Evolutionary conservation across 2,888 invertebrate genomes (phyloP).

Genomic region (Heliconius hortense): DNA sequence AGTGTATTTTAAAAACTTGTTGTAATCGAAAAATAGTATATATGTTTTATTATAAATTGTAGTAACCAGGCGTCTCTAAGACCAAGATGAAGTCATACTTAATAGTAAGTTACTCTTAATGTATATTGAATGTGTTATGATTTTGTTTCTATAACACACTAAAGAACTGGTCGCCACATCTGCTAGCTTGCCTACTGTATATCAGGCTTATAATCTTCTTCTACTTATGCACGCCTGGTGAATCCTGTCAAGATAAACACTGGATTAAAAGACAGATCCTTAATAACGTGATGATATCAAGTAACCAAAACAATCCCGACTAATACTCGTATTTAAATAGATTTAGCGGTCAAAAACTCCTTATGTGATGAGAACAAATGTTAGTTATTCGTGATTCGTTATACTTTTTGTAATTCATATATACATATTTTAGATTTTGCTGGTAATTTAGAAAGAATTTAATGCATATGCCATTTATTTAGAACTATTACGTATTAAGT

Average conservation of each 20-base stretch:
- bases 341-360: conserved; percentile 17
- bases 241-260: conserved; percentile 40
- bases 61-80: not conserved
- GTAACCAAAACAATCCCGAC: conserved; percentile 37
- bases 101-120: not conserved
- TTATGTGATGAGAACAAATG: not conserved
- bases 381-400: not conserved
- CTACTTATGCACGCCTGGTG: conserved; percentile 40
- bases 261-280: conserved; percentile 39
- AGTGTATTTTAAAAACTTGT: not conserved
- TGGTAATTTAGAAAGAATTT: too few relatives aligned
- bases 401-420: not conserved
- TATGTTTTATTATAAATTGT: not conserved
- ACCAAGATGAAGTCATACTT: not conserved
- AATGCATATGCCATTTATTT: too few relatives aligned
- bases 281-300: conserved; percentile 40
- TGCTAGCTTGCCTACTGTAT: conserved; percentile 46
- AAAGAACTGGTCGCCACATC: conserved; percentile 51
- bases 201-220: conserved; percentile 43
- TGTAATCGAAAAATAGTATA: not conserved
- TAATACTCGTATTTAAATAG: conserved; percentile 21
- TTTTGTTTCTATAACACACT: conserved; percentile 44
- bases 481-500: not conserved
- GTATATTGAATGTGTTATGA: conserved; percentile 56
- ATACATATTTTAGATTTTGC: too few relatives aligned